Evolutionary conservation across 2,113 vertebrate genomes (phyloP).

Genomic region (Thinocorus orbignyianus): DNA sequence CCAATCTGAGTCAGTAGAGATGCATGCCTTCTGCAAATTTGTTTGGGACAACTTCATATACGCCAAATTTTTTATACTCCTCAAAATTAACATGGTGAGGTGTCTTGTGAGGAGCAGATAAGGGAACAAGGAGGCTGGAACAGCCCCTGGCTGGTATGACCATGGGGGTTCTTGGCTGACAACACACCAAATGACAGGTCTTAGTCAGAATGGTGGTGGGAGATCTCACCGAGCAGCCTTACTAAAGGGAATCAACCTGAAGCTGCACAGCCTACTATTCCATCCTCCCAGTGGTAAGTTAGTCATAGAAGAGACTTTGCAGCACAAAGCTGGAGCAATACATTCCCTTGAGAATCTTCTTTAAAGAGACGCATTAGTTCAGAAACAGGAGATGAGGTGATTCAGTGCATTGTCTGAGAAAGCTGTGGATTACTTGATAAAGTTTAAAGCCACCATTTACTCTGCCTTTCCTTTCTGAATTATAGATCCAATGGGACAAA

Average conservation of each 20-base stretch:
- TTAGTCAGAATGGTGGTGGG: too few species aligned
- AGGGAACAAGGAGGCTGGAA: too few species aligned
- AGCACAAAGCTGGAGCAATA: not conserved
- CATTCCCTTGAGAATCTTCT: not conserved
- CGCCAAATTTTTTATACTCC: not conserved
- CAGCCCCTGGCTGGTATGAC: too few species aligned
- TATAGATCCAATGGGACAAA: not conserved
- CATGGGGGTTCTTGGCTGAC: too few species aligned
- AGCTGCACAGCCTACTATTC: not conserved
- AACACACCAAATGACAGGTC: too few species aligned
- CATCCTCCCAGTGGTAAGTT: not conserved
- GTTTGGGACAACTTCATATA: not conserved
- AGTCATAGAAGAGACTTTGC: not conserved
- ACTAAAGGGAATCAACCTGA: not conserved
- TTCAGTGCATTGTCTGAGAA: not conserved
- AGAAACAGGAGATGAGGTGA: not conserved
- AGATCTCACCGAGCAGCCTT: too few species aligned
- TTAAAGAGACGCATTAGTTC: not conserved
- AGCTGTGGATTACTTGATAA: not conserved
- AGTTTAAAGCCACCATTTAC: not conserved
- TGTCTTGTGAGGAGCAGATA: too few species aligned
- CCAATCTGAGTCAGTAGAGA: not conserved
- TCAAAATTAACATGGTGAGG: not conserved
- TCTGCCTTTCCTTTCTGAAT: not conserved
- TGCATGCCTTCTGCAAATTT: not conserved